Conservation (phyloP, 2,888 invertebrate genomes). For the Polydrusus pterygomalis region DNA sequence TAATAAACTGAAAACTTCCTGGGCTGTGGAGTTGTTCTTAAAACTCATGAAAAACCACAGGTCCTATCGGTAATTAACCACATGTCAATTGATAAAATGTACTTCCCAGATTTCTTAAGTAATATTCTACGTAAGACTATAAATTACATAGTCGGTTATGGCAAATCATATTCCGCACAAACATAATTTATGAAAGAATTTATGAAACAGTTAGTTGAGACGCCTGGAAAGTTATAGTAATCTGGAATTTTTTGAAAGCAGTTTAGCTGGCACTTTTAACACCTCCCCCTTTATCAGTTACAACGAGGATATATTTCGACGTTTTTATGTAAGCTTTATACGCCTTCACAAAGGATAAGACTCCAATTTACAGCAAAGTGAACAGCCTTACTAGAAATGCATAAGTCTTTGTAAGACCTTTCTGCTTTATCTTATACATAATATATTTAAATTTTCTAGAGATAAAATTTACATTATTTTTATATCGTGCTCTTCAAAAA, state of each 20-base stretch:
- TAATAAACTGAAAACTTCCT: too few species aligned
- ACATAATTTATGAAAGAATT: too few species aligned
- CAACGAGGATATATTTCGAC: slow-evolving; percentile 38
- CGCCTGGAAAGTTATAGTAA: neutral
- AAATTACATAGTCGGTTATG: too few species aligned
- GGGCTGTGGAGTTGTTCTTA: too few species aligned
- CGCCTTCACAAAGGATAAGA: slow-evolving; percentile 47
- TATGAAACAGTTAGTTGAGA: too few species aligned
- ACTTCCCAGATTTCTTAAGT: too few species aligned
- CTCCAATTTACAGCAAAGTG: slow-evolving; percentile 49
- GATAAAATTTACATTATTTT: slow-evolving; percentile 48
- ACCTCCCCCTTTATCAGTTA: neutral
- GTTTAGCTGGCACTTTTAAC: neutral
- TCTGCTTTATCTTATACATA: slow-evolving; percentile 38
- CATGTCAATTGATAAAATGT: too few species aligned
- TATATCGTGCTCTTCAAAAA: slow-evolving; percentile 15
- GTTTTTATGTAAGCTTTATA: slow-evolving; percentile 44
- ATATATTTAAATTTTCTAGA: slow-evolving; percentile 46
- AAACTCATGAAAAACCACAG: too few species aligned
- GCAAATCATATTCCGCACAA: too few species aligned
- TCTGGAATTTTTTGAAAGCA: neutral
- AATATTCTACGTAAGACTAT: too few species aligned
- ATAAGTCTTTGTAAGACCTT: slow-evolving; percentile 51
- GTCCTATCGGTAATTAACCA: too few species aligned
- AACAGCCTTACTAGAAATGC: slow-evolving; percentile 47